Conservation (phyloP, 2,797 vertebrate genomes). For the Neopelma chrysocephalum region DNA sequence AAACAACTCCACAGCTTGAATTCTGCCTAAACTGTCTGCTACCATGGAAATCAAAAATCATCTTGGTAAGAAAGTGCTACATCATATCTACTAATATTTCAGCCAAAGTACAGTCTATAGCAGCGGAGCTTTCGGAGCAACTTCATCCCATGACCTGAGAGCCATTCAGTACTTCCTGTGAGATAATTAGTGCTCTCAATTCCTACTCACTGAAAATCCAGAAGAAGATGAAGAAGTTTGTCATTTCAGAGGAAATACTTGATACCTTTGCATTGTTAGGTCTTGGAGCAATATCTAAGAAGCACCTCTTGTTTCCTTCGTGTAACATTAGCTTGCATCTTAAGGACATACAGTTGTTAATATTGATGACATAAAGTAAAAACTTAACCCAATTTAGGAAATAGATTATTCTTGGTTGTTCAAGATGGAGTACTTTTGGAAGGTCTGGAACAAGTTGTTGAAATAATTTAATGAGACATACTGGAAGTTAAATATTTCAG, state of each 20-base stretch:
- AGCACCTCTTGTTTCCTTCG: background rate
- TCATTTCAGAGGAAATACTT: background rate
- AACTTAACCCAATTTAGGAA: background rate
- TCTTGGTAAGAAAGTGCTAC: background rate
- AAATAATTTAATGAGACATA: background rate
- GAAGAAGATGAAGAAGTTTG: background rate
- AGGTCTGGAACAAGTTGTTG: background rate
- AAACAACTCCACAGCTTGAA: background rate
- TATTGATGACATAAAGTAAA: background rate
- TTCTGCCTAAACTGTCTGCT: constrained; percentile 8
- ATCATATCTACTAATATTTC: background rate
- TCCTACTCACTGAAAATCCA: background rate
- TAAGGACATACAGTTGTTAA: background rate
- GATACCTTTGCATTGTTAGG: background rate
- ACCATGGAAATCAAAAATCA: constrained; percentile 2
- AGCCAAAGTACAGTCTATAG: background rate
- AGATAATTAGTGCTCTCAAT: background rate
- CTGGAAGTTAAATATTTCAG: background rate
- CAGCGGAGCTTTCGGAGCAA: background rate
- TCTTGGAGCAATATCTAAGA: background rate
- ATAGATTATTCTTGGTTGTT: background rate
- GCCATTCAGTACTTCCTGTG: background rate
- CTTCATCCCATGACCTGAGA: background rate
- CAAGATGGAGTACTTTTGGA: background rate
- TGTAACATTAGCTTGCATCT: background rate